phyloP scores from a whole-genome alignment of 2,113 vertebrate species.

The Hucho hucho region DNA sequence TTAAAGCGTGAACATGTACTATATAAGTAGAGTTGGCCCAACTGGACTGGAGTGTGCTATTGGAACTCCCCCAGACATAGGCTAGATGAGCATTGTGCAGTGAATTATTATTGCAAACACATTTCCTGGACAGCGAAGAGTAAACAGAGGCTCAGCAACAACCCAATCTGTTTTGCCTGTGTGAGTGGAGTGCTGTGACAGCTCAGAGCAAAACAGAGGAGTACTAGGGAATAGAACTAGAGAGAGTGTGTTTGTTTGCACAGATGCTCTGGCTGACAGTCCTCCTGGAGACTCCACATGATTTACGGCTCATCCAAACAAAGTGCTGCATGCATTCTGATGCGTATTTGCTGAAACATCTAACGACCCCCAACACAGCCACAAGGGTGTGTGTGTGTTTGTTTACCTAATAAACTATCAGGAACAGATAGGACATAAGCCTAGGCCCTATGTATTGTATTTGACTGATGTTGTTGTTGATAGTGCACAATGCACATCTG shows the following conservation, averaged over 20 bases:
- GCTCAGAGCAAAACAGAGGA: conserved; percentile 38
- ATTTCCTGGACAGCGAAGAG: conserved; percentile 39
- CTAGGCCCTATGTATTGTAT: no score
- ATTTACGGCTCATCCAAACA: conserved; percentile 45
- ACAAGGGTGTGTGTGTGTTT: conserved; percentile 11
- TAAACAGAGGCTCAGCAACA: conserved; percentile 32
- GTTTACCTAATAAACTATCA: no score
- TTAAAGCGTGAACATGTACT: background rate
- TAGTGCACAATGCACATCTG: background rate
- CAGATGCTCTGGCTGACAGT: conserved; percentile 45
- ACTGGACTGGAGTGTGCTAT: background rate
- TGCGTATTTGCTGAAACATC: conserved; percentile 36
- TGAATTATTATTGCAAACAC: conserved; percentile 28
- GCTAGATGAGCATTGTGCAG: conserved; percentile 13
- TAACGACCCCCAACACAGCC: conserved; percentile 39
- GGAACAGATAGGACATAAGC: no score
- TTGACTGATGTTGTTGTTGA: background rate
- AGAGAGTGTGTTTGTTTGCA: conserved; percentile 33
- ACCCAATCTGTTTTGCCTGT: conserved; percentile 30
- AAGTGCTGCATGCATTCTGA: conserved; percentile 34
- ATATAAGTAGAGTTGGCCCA: background rate
- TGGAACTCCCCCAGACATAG: background rate
- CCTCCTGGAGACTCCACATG: conserved; percentile 34
- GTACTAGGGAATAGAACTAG: background rate
- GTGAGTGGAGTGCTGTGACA: conserved; percentile 38